A percentile compares a stretch with the other conserved stretches of the same genome.
Conservation (phyloP, 2,113 vertebrate species). For the Cichladusa arquata region DNA sequence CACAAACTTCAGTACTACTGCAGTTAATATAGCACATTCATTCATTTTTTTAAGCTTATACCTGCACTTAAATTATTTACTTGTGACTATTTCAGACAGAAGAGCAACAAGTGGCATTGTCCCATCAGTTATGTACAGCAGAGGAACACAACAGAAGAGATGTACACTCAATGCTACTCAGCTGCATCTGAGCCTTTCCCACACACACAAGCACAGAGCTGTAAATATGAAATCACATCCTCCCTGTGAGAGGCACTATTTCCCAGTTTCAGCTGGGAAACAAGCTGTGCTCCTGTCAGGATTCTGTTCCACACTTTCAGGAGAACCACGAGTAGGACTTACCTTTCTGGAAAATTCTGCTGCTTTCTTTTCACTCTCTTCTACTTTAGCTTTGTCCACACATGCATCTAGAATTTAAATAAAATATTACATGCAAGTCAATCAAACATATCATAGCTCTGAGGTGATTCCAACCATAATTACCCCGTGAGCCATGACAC, state of each 20-base stretch:
- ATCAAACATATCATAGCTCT: neutral
- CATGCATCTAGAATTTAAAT: constrained; percentile 81
- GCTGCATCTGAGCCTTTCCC: neutral
- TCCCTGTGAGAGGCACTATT: neutral
- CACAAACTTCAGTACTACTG: accelerated
- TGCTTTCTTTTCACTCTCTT: constrained; percentile 94
- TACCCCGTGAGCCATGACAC: no score
- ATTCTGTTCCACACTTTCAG: neutral
- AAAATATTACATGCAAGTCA: neutral
- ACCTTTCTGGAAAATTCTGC: constrained; percentile 96
- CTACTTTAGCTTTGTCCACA: constrained; percentile 95
- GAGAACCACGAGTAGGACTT: constrained; percentile 47
- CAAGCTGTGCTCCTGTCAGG: neutral
- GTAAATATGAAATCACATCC: neutral
- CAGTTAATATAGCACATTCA: neutral
- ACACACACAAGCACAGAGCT: neutral
- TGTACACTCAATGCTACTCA: neutral
- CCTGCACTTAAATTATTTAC: neutral
- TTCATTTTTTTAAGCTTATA: neutral
- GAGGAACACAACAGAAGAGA: neutral
- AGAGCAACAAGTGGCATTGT: neutral
- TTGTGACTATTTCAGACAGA: neutral
- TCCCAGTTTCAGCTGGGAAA: neutral
- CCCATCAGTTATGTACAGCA: neutral
- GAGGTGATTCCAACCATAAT: neutral